These are phyloP conservation scores for Julus scandinavius DNA, from an alignment of 2,888 invertebrate species.

Conservation along the genomic window DNA sequence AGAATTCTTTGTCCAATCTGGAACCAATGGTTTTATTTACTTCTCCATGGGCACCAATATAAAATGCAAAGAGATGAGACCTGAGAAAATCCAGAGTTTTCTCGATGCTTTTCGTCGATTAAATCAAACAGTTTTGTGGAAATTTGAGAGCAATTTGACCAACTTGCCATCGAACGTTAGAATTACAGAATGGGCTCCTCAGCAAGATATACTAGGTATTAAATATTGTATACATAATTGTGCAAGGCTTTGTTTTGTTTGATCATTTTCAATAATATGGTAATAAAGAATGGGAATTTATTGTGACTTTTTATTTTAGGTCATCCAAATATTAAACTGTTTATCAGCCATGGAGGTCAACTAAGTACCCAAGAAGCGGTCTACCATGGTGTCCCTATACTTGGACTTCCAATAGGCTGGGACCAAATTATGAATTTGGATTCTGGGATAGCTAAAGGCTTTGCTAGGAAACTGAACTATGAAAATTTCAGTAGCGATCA, in stretches of 20 bases:
- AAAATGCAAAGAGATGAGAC: neutral
- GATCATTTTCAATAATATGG: no score
- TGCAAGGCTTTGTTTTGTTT: neutral
- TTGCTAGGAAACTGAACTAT: neutral
- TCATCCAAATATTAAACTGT: neutral
- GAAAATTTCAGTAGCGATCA: neutral
- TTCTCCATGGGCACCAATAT: conserved; percentile 8
- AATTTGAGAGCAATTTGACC: neutral
- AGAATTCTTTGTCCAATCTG: neutral
- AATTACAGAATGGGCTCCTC: neutral
- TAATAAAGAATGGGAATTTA: no score
- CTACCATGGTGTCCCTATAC: neutral
- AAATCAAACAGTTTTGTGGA: neutral
- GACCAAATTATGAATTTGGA: neutral
- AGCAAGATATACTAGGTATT: neutral
- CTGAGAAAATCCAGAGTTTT: neutral
- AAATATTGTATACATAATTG: no score
- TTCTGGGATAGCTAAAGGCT: neutral
- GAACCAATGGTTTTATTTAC: neutral
- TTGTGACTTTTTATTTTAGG: no score
- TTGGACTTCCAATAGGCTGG: neutral
- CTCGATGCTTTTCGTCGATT: neutral
- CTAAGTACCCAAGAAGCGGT: neutral
- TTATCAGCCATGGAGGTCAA: neutral
- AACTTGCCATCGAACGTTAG: neutral